phyloP scores from a whole-genome alignment of 1,140 invertebrate species.

The Procambarus clarkii region DNA sequence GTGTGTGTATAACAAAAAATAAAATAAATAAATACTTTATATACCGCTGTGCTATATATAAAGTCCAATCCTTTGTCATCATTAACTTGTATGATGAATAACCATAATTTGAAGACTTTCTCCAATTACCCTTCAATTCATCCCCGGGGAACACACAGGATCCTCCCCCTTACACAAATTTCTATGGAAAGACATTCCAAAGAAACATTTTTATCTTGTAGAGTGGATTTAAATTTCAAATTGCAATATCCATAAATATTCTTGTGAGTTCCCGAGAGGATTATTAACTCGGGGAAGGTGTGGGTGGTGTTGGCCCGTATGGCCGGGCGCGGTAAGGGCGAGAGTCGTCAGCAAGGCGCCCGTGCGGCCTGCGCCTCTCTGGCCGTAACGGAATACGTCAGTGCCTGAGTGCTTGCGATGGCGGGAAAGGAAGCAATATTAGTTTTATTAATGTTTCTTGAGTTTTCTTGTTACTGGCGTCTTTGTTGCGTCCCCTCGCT shows the following conservation, averaged over 20 bases:
- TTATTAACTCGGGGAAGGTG: constrained; percentile 32
- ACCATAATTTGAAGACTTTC: constrained; percentile 19
- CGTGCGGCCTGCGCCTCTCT: constrained; percentile 1
- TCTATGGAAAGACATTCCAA: constrained; percentile 59
- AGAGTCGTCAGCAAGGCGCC: background rate
- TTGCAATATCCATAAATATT: constrained; percentile 71
- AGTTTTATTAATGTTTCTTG: constrained; percentile 67
- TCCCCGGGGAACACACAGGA: background rate
- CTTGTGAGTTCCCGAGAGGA: constrained; percentile 57
- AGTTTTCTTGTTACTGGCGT: constrained; percentile 49
- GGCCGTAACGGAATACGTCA: constrained; percentile 40
- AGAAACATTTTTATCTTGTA: constrained; percentile 70
- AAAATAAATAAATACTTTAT: too few relatives aligned
- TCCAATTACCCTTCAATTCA: constrained; percentile 44
- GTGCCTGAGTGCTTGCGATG: constrained; percentile 53
- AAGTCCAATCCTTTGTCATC: constrained; percentile 5
- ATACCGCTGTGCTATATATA: background rate
- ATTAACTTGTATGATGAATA: constrained; percentile 41
- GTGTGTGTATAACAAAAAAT: too few relatives aligned
- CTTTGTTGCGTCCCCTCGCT: background rate
- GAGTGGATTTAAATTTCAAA: constrained; percentile 71
- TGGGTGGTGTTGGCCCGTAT: background rate
- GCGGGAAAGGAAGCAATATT: constrained; percentile 48
- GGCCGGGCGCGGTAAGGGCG: background rate
- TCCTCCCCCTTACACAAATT: constrained; percentile 16